Percentiles rank a stretch among this genome's conserved stretches.
Evolutionary conservation across 2,113 vertebrate species (phyloP).

Genomic region (Xenopus borealis): DNA sequence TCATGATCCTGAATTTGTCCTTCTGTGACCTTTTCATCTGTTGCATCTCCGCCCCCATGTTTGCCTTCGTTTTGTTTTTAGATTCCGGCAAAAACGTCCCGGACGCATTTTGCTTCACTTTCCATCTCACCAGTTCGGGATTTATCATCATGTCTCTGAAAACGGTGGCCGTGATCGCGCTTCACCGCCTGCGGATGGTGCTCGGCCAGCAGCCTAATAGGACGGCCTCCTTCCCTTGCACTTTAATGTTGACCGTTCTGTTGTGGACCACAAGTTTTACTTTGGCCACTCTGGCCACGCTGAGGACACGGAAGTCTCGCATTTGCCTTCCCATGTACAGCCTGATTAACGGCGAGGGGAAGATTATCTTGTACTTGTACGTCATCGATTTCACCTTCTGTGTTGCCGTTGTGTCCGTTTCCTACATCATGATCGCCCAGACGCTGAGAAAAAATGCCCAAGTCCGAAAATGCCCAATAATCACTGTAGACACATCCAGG

Average conservation of each 20-base stretch:
- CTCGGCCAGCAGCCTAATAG: constrained; percentile 85
- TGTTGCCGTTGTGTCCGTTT: constrained; percentile 82
- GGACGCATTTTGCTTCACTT: constrained; percentile 86
- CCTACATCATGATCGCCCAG: constrained; percentile 88
- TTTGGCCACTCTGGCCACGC: constrained; percentile 81
- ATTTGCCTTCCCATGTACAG: constrained; percentile 89
- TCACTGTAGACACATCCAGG: constrained; percentile 70
- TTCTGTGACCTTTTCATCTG: constrained; percentile 96
- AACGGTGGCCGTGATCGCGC: constrained; percentile 88
- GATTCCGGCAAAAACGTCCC: constrained; percentile 72
- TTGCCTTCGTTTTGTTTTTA: constrained; percentile 83
- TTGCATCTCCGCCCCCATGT: constrained; percentile 87
- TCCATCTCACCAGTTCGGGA: constrained; percentile 87
- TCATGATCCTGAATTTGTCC: constrained; percentile 94
- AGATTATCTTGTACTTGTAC: constrained; percentile 81
- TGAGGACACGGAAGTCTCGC: constrained; percentile 73
- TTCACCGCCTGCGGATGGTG: constrained; percentile 90
- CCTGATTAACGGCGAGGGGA: constrained; percentile 67
- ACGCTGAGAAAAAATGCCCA: constrained; percentile 83
- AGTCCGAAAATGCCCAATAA: constrained; percentile 73
- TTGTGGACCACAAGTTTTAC: constrained; percentile 92
- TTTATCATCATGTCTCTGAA: constrained; percentile 97
- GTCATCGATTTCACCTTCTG: constrained; percentile 89
- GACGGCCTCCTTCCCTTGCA: constrained; percentile 80
- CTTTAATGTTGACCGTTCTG: constrained; percentile 78